Conservation (phyloP, 2,113 vertebrate species). For the Lynx canadensis region DNA sequence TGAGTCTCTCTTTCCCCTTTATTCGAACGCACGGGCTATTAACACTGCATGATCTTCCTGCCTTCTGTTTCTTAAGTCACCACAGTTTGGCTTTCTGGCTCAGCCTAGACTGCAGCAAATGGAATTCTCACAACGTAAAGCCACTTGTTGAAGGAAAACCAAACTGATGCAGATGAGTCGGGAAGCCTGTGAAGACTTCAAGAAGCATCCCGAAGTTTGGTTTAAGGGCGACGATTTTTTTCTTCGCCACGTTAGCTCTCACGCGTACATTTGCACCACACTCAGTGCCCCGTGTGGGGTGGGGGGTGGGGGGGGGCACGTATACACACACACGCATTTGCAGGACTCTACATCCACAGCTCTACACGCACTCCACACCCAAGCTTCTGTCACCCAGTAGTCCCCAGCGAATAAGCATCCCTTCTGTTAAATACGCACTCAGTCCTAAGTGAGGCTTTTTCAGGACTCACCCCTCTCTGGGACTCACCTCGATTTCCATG, state of each 20-base stretch:
- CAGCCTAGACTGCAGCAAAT: neutral
- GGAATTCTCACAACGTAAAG: neutral
- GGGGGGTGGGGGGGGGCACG: neutral
- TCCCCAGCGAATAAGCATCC: fast-evolving
- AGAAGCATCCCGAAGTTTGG: neutral
- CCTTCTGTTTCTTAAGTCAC: neutral
- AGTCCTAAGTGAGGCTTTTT: fast-evolving
- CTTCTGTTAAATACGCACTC: fast-evolving
- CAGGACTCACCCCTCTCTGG: fast-evolving
- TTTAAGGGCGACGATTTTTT: neutral
- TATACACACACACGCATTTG: fast-evolving
- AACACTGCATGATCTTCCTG: fast-evolving
- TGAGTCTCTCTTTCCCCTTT: neutral
- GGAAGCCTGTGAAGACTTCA: fast-evolving
- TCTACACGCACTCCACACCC: fast-evolving
- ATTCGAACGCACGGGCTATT: fast-evolving
- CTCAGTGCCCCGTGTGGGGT: neutral
- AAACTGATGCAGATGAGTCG: neutral
- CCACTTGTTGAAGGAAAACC: conserved; percentile 69
- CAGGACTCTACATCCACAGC: neutral
- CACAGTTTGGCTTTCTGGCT: fast-evolving
- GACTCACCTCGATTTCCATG: conserved; percentile 88
- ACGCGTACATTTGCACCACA: neutral
- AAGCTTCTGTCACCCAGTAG: fast-evolving
- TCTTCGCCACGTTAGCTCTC: neutral